Evolutionary conservation across 64 coral and sea anemone genomes (phyloP).

Genomic region (Platygyra sinensis): DNA sequence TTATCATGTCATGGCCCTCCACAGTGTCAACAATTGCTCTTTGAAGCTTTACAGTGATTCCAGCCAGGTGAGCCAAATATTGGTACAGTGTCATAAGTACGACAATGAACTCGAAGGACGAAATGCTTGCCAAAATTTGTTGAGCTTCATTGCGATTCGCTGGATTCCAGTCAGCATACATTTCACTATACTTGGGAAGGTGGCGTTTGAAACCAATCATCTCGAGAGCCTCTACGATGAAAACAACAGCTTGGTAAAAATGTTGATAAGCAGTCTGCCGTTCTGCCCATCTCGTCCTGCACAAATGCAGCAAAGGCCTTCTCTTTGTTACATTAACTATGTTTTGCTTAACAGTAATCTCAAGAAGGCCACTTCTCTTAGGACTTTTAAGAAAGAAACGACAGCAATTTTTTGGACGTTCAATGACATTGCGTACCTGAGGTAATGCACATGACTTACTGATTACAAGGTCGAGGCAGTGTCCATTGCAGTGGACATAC

Average conservation of each 20-base stretch:
- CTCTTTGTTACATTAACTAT: constrained; percentile 28
- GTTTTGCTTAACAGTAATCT: constrained; percentile 5
- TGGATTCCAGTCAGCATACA: constrained; percentile 37
- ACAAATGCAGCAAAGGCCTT: constrained; percentile 52
- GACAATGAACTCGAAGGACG: constrained; percentile 56
- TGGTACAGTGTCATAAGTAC: constrained; percentile 55
- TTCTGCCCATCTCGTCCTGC: constrained; percentile 52
- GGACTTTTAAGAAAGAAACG: constrained; percentile 49
- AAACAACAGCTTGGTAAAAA: constrained; percentile 39
- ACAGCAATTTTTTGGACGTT: constrained; percentile 47
- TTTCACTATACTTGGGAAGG: constrained; percentile 48
- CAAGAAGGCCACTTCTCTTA: constrained; percentile 49
- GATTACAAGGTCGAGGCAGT: constrained; percentile 56
- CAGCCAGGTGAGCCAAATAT: constrained; percentile 42
- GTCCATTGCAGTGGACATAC: constrained; percentile 59
- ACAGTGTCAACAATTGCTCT: constrained; percentile 31
- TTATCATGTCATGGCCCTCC: constrained; percentile 22
- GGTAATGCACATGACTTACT: constrained; percentile 51
- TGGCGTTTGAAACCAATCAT: constrained; percentile 47
- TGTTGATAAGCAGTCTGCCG: constrained; percentile 59
- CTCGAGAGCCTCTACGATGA: constrained; percentile 9
- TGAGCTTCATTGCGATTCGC: constrained; percentile 40
- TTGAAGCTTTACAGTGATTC: no score
- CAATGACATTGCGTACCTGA: constrained; percentile 55
- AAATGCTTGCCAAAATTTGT: constrained; percentile 23